These are phyloP conservation scores for Phylloscopus collybita DNA, from an alignment of 2,797 vertebrate species.

Conservation along the genomic window DNA sequence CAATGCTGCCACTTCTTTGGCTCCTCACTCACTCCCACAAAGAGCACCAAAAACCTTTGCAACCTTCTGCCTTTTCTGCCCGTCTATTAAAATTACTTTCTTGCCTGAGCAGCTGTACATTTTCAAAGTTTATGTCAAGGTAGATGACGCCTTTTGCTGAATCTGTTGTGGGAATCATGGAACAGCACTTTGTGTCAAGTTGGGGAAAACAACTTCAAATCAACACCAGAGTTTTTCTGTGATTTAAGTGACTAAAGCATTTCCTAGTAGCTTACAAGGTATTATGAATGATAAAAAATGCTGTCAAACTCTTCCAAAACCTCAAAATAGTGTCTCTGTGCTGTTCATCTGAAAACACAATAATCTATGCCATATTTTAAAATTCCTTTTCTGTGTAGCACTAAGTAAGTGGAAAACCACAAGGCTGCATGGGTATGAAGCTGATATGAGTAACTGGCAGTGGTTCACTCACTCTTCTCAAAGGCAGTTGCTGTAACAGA, in stretches of 20 bases:
- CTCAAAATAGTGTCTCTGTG: not conserved
- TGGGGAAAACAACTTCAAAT: not conserved
- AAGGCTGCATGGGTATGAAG: not conserved
- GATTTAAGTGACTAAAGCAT: not conserved
- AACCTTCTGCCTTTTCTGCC: slow-evolving; percentile 26
- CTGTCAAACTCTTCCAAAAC: not conserved
- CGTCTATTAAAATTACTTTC: not conserved
- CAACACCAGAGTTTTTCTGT: not conserved
- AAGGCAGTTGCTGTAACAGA: not conserved
- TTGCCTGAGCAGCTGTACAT: not conserved
- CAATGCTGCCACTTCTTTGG: not conserved
- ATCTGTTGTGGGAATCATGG: not conserved
- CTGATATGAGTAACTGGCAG: not conserved
- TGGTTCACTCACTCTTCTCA: not conserved
- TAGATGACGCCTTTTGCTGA: not conserved
- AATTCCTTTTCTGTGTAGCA: not conserved
- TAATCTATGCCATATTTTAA: not conserved
- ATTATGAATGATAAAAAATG: not conserved
- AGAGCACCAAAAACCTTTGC: not conserved
- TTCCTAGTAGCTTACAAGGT: not conserved
- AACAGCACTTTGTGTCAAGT: not conserved
- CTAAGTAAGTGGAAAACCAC: not conserved
- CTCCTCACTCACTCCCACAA: not conserved
- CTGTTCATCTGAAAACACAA: not conserved
- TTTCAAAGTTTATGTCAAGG: not conserved